phyloP scores from a whole-genome alignment of 2,888 invertebrate species.

The Ochlodes sylvanus region DNA sequence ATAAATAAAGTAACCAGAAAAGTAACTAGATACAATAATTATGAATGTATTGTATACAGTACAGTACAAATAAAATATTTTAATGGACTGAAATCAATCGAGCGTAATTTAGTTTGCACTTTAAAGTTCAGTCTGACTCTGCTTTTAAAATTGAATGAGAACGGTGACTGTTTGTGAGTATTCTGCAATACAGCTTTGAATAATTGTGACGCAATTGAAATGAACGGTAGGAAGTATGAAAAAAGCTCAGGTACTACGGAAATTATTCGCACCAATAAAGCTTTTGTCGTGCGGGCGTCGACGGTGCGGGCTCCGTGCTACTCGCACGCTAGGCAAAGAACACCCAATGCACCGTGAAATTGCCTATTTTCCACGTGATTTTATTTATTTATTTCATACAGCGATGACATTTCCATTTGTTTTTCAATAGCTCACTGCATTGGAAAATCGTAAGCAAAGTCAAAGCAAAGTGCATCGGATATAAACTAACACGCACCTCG shows the following conservation, averaged over 20 bases:
- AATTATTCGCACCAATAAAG: slow-evolving; percentile 69
- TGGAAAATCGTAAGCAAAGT: slow-evolving; percentile 53
- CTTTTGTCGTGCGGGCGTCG: slow-evolving; percentile 69
- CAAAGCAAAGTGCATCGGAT: slow-evolving; percentile 36
- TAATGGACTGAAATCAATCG: slow-evolving; percentile 3
- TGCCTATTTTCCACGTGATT: slow-evolving; percentile 84
- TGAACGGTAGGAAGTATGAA: slow-evolving; percentile 29
- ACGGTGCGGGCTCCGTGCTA: slow-evolving; percentile 59
- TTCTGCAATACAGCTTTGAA: slow-evolving; percentile 31
- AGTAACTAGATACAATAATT: too few species aligned
- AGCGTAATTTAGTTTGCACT: slow-evolving; percentile 1
- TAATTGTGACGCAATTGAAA: slow-evolving; percentile 36
- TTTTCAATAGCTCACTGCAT: slow-evolving; percentile 59
- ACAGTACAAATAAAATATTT: neutral
- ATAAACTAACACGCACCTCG: slow-evolving; percentile 44
- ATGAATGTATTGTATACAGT: too few species aligned
- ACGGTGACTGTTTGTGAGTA: slow-evolving; percentile 18
- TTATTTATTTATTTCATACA: slow-evolving; percentile 84
- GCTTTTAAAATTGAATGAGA: slow-evolving; percentile 33
- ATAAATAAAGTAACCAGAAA: too few species aligned
- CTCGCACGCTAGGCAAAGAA: slow-evolving; percentile 71
- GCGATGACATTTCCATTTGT: slow-evolving; percentile 74
- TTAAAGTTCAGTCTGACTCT: slow-evolving; percentile 1
- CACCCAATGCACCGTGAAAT: slow-evolving; percentile 83
- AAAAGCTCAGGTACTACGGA: slow-evolving; percentile 54